phyloP scores from a whole-genome alignment of 2,888 invertebrate species.

The Teleogryllus oceanicus region DNA sequence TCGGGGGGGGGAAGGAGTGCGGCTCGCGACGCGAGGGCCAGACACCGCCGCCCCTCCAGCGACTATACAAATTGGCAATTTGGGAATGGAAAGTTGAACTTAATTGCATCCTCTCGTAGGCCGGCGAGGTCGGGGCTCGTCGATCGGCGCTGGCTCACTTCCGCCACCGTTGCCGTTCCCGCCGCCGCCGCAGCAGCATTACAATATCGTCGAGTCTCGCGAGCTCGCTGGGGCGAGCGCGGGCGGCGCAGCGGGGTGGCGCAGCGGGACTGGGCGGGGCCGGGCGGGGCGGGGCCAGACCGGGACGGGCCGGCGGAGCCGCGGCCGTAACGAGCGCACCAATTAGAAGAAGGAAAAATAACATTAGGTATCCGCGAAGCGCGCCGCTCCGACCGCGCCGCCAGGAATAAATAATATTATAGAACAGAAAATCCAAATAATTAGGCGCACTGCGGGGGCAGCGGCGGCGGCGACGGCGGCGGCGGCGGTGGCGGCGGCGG shows the following conservation, averaged over 20 bases:
- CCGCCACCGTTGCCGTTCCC: background rate
- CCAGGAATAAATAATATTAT: constrained; percentile 10
- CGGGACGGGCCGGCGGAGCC: background rate
- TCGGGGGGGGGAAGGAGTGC: background rate
- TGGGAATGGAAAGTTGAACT: constrained; percentile 38
- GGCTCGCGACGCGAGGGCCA: background rate
- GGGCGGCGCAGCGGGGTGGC: too few species aligned
- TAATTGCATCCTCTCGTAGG: constrained; percentile 35
- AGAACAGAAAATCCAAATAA: constrained; percentile 10
- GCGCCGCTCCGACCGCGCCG: background rate
- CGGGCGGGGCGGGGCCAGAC: background rate
- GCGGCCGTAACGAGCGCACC: background rate
- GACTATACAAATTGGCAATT: constrained; percentile 38
- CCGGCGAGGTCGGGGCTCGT: background rate
- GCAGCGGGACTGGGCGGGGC: background rate
- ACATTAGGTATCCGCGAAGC: constrained; percentile 18
- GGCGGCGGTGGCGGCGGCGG: background rate
- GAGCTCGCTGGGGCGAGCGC: background rate
- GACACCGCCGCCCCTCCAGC: constrained; percentile 22
- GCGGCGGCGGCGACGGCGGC: background rate
- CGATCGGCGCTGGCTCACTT: background rate
- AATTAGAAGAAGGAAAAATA: constrained; percentile 18
- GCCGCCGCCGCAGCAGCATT: background rate
- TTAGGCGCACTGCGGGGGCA: constrained; percentile 3
- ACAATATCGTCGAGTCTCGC: background rate